These are phyloP conservation scores for Tapirus indicus DNA, from an alignment of 2,797 vertebrate species.

Conservation along the genomic window DNA sequence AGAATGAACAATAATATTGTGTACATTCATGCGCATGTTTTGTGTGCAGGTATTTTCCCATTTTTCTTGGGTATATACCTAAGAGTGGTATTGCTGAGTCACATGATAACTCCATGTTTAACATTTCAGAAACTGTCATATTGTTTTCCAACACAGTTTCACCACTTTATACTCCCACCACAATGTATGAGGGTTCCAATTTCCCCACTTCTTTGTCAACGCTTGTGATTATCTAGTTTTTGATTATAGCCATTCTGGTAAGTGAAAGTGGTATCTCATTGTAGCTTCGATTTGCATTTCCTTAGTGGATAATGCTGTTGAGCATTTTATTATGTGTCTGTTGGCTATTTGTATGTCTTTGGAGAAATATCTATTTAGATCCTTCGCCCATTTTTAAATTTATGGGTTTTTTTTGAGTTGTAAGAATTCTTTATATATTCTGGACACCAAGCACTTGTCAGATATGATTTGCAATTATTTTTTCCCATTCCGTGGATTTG, in stretches of 20 bases:
- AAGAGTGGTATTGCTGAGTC: neutral
- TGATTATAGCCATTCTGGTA: neutral
- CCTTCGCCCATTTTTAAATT: neutral
- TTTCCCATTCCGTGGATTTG: neutral
- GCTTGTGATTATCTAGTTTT: neutral
- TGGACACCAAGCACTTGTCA: neutral
- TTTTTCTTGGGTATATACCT: neutral
- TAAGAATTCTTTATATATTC: neutral
- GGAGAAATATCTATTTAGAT: neutral
- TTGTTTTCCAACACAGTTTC: neutral
- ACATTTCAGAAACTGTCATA: neutral
- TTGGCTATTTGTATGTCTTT: neutral
- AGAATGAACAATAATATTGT: neutral
- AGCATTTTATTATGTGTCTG: neutral
- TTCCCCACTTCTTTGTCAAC: neutral
- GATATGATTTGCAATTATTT: neutral
- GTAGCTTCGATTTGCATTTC: neutral
- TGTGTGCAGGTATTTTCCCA: neutral
- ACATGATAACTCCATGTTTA: neutral
- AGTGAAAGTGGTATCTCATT: neutral
- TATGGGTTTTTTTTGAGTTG: neutral
- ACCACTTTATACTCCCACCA: neutral
- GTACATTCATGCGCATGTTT: neutral
- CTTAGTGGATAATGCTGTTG: neutral
- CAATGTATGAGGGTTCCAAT: neutral